phyloP scores from a whole-genome alignment of 2,797 vertebrate genomes.

The Phrynocephalus vlangalii region DNA sequence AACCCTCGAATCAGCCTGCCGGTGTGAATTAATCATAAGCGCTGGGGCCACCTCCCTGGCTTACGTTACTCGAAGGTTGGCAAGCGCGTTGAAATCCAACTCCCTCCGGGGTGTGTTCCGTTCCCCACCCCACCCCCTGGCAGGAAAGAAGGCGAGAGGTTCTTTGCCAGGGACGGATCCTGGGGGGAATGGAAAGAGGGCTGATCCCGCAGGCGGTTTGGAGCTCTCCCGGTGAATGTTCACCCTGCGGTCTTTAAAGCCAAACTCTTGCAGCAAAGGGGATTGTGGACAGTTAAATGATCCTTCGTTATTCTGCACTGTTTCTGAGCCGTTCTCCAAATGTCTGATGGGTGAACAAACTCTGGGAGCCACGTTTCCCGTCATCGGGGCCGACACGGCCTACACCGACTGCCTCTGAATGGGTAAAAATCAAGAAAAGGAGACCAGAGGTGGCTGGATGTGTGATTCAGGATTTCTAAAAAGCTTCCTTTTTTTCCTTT shows the following conservation, averaged over 20 bases:
- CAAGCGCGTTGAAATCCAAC: slow-evolving; percentile 43
- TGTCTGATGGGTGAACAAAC: no score
- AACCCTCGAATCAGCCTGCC: slow-evolving; percentile 72
- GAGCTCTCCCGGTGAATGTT: neutral
- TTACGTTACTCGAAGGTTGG: slow-evolving; percentile 56
- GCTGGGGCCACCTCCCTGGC: slow-evolving; percentile 57
- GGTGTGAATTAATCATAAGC: slow-evolving; percentile 60
- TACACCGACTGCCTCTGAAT: no score
- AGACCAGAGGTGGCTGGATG: no score
- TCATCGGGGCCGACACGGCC: no score
- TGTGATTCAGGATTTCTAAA: no score
- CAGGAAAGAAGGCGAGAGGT: neutral
- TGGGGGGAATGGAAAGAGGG: no score
- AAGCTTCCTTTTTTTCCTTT: no score
- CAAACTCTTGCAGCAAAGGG: neutral
- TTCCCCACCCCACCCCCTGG: neutral
- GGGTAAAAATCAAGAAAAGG: no score
- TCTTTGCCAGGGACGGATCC: neutral
- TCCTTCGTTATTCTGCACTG: neutral
- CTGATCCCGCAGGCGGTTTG: neutral
- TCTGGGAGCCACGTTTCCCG: no score
- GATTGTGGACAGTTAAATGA: neutral
- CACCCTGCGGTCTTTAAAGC: neutral
- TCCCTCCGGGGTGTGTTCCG: slow-evolving; percentile 21
- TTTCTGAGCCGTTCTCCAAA: neutral